Evolutionary conservation across 1,140 invertebrate species (phyloP).

Genomic region (Drosophila equinoxialis): DNA sequence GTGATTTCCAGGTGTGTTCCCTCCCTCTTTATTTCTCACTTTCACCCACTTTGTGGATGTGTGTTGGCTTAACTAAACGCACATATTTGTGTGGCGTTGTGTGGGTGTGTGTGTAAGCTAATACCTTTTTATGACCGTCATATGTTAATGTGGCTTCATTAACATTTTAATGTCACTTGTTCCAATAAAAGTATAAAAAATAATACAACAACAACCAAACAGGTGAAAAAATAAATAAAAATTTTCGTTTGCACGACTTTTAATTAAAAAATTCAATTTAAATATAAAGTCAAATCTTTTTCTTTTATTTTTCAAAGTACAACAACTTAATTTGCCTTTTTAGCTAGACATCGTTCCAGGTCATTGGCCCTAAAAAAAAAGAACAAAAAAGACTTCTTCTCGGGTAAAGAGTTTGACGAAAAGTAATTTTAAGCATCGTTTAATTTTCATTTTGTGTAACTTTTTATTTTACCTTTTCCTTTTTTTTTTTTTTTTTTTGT

Average conservation of each 20-base stretch:
- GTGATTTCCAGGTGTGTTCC: slow-evolving; percentile 47
- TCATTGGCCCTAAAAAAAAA: slow-evolving; percentile 19
- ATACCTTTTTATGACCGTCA: slow-evolving; percentile 79
- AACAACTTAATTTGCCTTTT: slow-evolving; percentile 10
- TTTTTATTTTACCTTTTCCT: slow-evolving; percentile 47
- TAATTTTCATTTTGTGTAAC: slow-evolving; percentile 77
- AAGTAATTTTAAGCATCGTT: slow-evolving; percentile 81
- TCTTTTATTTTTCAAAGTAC: neutral
- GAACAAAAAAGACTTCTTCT: neutral
- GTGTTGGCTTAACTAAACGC: slow-evolving; percentile 49
- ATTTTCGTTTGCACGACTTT: slow-evolving; percentile 30
- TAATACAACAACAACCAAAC: slow-evolving; percentile 14
- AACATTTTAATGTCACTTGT: slow-evolving; percentile 74
- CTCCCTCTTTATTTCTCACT: neutral
- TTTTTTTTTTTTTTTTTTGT: slow-evolving; percentile 24
- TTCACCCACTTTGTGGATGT: slow-evolving; percentile 3
- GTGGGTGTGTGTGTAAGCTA: slow-evolving; percentile 56
- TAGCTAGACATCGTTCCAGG: neutral
- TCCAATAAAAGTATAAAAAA: slow-evolving; percentile 47
- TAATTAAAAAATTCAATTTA: slow-evolving; percentile 77
- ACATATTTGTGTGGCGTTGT: slow-evolving; percentile 35
- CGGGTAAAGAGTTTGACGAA: slow-evolving; percentile 72
- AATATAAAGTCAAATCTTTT: slow-evolving; percentile 52
- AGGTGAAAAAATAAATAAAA: slow-evolving; percentile 16
- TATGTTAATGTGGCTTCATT: slow-evolving; percentile 79